Conservation (phyloP, 2,113 vertebrate genomes). For the Casuarius casuarius region DNA sequence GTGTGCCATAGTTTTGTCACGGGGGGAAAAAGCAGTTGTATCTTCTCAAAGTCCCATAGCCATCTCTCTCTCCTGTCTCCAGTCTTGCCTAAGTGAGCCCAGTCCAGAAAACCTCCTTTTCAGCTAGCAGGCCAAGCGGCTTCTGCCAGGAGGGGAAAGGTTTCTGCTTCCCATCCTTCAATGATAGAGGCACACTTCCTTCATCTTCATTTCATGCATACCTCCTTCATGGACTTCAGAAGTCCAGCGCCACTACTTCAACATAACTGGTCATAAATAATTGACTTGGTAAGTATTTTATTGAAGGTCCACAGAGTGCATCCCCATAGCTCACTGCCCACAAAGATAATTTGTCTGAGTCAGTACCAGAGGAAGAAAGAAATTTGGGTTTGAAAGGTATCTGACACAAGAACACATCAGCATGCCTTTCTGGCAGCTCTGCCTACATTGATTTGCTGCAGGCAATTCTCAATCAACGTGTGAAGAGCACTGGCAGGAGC, state of each 20-base stretch:
- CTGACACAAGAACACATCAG: not conserved
- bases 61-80: not conserved
- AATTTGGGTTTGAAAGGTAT: not conserved
- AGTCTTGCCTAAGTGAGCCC: not conserved
- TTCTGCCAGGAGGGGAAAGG: not conserved
- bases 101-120: not conserved
- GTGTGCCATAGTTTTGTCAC: not conserved
- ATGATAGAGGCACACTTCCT: not conserved
- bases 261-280: not conserved
- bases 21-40: not conserved
- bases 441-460: not conserved
- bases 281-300: not conserved
- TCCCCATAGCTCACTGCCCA: not conserved
- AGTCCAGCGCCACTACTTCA: not conserved
- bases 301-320: not conserved
- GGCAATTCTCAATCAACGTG: conserved; percentile 12
- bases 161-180: not conserved
- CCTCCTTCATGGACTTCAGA: not conserved
- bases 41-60: not conserved
- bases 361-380: not conserved
- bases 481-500: not conserved
- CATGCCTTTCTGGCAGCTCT: not conserved
- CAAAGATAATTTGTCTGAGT: not conserved
- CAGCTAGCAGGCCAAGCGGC: not conserved
- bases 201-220: not conserved